Percentiles rank a stretch among this genome's conserved stretches.
Conservation (phyloP, 2,113 vertebrate genomes). For the Agapornis roseicollis region DNA sequence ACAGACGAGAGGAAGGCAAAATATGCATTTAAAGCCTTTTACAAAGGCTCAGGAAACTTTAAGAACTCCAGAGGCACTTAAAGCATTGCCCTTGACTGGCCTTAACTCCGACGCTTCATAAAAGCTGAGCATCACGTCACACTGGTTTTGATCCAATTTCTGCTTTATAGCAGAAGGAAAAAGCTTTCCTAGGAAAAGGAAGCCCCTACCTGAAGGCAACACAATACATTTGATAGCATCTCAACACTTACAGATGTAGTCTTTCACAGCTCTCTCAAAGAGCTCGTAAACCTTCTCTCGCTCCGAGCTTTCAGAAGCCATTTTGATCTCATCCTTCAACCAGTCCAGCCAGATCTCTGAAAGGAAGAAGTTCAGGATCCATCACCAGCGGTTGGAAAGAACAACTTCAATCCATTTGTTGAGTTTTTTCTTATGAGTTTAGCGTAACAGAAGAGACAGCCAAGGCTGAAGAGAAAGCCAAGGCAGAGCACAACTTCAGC, state of each 20-base stretch:
- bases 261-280: slow-evolving; percentile 90
- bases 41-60: not conserved
- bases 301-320: slow-evolving; percentile 81
- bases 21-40: not conserved
- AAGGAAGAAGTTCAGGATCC: not conserved
- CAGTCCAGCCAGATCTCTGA: slow-evolving; percentile 97
- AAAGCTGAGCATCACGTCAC: not conserved
- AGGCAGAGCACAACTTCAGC: not conserved
- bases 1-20: not conserved
- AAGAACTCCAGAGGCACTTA: not conserved
- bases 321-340: slow-evolving; percentile 93
- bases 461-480: rapidly evolving
- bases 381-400: not conserved
- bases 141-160: not conserved
- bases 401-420: rapidly evolving
- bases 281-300: slow-evolving; percentile 90
- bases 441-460: not conserved
- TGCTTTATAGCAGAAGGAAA: rapidly evolving
- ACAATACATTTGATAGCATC: rapidly evolving
- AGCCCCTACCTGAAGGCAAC: not conserved
- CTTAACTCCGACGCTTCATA: not conserved
- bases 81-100: not conserved
- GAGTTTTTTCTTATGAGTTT: not conserved
- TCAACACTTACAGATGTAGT: slow-evolving; percentile 90
- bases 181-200: not conserved